Evolutionary conservation across 2,797 vertebrate species (phyloP), one percentile per base, ranked within the genome.

Genomic region (Anas capensis): DNA sequence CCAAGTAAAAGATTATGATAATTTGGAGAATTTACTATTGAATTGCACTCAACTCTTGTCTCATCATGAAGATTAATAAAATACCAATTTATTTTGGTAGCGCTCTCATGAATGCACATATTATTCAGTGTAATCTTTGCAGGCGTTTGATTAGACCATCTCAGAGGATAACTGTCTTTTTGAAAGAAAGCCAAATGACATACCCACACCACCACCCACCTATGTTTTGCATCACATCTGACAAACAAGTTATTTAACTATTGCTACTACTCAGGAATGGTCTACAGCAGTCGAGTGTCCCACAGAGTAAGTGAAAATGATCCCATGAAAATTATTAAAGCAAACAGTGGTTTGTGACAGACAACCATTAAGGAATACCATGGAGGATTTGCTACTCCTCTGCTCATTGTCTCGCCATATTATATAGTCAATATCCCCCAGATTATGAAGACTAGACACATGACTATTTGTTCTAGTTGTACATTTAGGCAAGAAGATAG

Each of bases 241-340:
- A 78, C 21, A 33, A 31, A 36, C 58, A 86, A 92, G n/a, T 75
- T 71, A 62, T 42, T 91, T 93, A 71, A 84, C 33, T 85, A 14
- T 65, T 88, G 68, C 70, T 68, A 27, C 76, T 86, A 49, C 14
- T 84, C 79, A 61, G 51, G 56, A 95, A 86, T 78, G 31, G 51
- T 87, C 81, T 73, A 24, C 16, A 85, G 54, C 31, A 79, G 86
- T 76, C 54, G 76, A 90, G 84, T 65, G 86, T 94, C 88, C 70
- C 82, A 89, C 49, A 79, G 71, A 88, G 84, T 81, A 93, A 90
- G 68, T 42, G 92, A 77, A 54, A 96, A 88, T 82, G 42, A 44
- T 80, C 76, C 64, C 78, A 85, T 91, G 73, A 94, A 97, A 96
- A 93, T 94, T 88, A 95, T 93, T 87, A 95, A 93, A 95, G 77